Base-by-base conservation (phyloP, 2,797 vertebrate species). In the Podargus strigoides region DNA sequence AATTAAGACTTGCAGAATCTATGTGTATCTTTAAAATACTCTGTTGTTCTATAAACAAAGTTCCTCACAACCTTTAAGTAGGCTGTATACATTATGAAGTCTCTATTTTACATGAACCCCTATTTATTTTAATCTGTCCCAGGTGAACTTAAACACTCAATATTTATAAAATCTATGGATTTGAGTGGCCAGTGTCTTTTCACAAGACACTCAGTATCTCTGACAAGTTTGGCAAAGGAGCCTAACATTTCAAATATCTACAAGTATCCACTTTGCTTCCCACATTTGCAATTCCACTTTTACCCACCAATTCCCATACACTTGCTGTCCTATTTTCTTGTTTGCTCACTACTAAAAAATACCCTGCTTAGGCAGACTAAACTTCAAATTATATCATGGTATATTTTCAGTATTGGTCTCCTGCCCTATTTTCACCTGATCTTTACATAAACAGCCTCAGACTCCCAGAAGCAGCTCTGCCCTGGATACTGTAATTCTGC, bases 391-490 rank as follows among this genome's bases (percentile, higher is more conserved):
- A 72, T n/a, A 55, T 62, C 64, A 80, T 20, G 26, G 53, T 30
- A 3, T 68, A 80, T 87, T 93, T 94, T 79, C 72, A 46, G n/a
- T 41, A 67, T 4, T 89, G 60, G 69, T 93, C 56, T 90, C 83
- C 81, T 74, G 60, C 42, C 59, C 73, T 87, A 73, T 76, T 94
- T 97, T 94, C 49, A 90, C 56, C 22, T 11, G 1, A 59, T 62
- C 42, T 66, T 93, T 92, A 87, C 27, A 81, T 52, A 69, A 95
- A 91, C 62, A 56, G 69, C 78, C 80, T 79, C 88, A 74, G 79
- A 42, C 39, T 91, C 77, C 30, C 46, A 85, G 75, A 53, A 92
- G 75, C 41, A 85, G 77, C 56, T 90, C 68, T 90, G 62, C 24
- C 52, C 55, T 63, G 17, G 93, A 79, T 41, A 89, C 14, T 37